These are phyloP conservation scores for Watsonalla binaria DNA, from an alignment of 2,888 invertebrate genomes.

Conservation along the genomic window DNA sequence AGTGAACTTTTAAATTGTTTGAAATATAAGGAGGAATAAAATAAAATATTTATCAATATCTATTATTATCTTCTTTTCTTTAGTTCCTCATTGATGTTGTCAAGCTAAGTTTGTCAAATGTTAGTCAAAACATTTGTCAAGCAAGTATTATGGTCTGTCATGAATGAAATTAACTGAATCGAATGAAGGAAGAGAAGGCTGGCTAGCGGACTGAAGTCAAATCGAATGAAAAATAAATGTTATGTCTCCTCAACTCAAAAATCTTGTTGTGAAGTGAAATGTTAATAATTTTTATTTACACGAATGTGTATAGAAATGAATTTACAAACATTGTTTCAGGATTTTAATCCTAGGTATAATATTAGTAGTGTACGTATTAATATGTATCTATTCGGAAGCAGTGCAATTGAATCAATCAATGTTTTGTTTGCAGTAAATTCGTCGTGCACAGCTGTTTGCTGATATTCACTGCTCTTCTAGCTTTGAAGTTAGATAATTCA, in stretches of 20 bases:
- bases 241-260: conserved; percentile 2
- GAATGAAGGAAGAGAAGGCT: neutral
- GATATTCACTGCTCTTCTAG: conserved; percentile 93
- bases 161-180: neutral
- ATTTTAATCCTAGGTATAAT: conserved; percentile 92
- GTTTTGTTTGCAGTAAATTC: conserved; percentile 90
- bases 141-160: neutral
- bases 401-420: conserved; percentile 8
- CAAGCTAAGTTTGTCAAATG: too few relatives aligned
- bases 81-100: too few relatives aligned
- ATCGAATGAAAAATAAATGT: neutral
- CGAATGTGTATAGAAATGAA: conserved; percentile 84
- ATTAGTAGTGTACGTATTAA: conserved; percentile 10
- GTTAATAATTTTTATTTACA: conserved; percentile 31
- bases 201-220: neutral
- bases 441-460: conserved; percentile 96
- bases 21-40: too few relatives aligned
- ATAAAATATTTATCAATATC: too few relatives aligned
- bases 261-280: conserved; percentile 34
- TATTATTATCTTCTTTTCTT: too few relatives aligned
- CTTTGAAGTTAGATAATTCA: conserved; percentile 91
- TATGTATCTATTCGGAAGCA: conserved; percentile 8
- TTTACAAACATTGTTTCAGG: conserved; percentile 92
- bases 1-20: too few relatives aligned
- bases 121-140: neutral